Evolutionary conservation across 2,113 vertebrate genomes (phyloP).

Genomic region (Chlorodrepanis virens): DNA sequence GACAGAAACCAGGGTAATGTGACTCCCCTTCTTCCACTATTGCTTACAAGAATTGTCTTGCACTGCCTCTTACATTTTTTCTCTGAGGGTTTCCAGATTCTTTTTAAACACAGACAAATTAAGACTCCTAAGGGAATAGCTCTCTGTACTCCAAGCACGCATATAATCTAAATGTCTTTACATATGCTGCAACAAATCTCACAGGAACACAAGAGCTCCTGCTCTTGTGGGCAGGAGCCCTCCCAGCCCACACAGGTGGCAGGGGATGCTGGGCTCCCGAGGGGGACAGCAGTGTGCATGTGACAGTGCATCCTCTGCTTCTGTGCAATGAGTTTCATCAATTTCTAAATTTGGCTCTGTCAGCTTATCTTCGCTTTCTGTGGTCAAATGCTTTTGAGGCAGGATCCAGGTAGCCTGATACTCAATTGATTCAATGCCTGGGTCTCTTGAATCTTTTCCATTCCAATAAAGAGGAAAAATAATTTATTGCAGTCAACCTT

Average conservation of each 20-base stretch:
- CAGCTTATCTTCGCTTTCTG: neutral
- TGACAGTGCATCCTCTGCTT: neutral
- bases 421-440: neutral
- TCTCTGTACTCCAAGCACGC: neutral
- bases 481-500: neutral
- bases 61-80: neutral
- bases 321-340: neutral
- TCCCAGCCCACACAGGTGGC: rapidly evolving
- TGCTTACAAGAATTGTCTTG: neutral
- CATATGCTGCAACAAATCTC: neutral
- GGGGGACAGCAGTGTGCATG: neutral
- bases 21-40: neutral
- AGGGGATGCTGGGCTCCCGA: rapidly evolving
- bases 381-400: neutral
- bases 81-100: neutral
- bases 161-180: neutral
- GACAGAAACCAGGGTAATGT: neutral
- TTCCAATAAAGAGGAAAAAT: neutral
- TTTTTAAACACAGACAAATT: neutral
- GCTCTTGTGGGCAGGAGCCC: neutral
- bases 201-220: neutral
- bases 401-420: neutral
- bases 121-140: neutral
- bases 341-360: neutral
- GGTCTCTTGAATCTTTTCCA: neutral